Conservation (phyloP, 2,888 invertebrate genomes). For the Phymatocera aterrima region DNA sequence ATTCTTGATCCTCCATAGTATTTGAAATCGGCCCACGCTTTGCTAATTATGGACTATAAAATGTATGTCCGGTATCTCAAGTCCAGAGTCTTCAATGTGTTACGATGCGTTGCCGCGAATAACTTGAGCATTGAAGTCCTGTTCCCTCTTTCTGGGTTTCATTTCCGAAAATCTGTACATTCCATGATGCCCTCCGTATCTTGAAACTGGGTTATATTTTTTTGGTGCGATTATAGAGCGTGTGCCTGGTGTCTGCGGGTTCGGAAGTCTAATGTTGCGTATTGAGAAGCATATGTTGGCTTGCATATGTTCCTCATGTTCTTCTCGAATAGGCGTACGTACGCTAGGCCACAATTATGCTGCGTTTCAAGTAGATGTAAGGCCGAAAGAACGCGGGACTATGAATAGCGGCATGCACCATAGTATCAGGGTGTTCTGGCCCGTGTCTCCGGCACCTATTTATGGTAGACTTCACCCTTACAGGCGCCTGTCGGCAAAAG, state of each 20-base stretch:
- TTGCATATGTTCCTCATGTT: conserved; percentile 5
- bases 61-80: too few relatives aligned
- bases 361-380: conserved; percentile 14
- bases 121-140: too few relatives aligned
- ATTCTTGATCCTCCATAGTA: not conserved
- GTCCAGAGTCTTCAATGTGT: too few relatives aligned
- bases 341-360: conserved; percentile 10
- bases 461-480: conserved; percentile 55
- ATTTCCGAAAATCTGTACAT: too few relatives aligned
- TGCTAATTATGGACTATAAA: too few relatives aligned
- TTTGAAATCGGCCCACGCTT: too few relatives aligned
- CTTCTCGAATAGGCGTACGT: too few relatives aligned
- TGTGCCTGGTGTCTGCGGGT: conserved; percentile 1
- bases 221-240: not conserved
- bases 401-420: conserved; percentile 37
- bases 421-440: conserved; percentile 60
- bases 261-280: not conserved
- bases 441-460: conserved; percentile 63
- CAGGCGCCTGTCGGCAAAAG: conserved; percentile 25
- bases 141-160: too few relatives aligned
- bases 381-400: conserved; percentile 16
- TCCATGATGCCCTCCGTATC: too few relatives aligned
- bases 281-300: not conserved
- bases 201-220: too few relatives aligned
- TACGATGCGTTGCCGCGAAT: too few relatives aligned